Base-by-base conservation (phyloP, 2,113 vertebrate species). In the Ptilorrhoa leucosticta region DNA sequence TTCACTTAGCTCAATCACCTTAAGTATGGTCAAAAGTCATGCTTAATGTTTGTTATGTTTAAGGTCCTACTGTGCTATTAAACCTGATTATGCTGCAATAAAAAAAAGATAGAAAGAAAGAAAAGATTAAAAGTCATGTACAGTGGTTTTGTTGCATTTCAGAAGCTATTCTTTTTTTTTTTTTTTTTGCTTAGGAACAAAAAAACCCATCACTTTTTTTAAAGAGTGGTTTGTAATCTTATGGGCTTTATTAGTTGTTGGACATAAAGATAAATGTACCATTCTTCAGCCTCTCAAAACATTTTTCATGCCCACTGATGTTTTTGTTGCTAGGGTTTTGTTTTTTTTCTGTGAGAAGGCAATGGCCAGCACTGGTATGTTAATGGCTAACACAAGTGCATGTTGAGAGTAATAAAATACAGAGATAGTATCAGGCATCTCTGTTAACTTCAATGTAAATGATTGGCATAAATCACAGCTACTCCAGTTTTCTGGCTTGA, bases 321-420 rank as follows among this genome's bases (percentile, higher is more conserved):
- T 73, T 89, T 93, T 80, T 28, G 47, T 85, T 72, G 35, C 61
- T 80, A 56, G 22, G 13, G 0, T 7, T 65, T 63, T 26, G 15
- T 2, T 7, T 57, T 79, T 64, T 75, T 53, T 58, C 6, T 91
- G 11, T 39, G 30, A 61, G 70, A 89, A 75, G 53, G 50, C 89
- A 76, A 2, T 91, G 89, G 48, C 37, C 54, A 81, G 54, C 54
- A 20, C n/a, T 93, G 83, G 61, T 87, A 82, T 94, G 70, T 94
- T 95, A 93, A 91, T 85, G 66, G 70, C 81, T 90, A 83, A 87
- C 81, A 89, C 66, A 93, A 95, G 81, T 69, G 58, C 45, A 17
- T 10, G 3, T 75, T 87, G 50, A 87, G 23, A 78, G 50, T 89
- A 89, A 82, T 93, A 91, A 94, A 91, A 93, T 79, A 65, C 92